Evolutionary conservation across 1,140 invertebrate genomes (phyloP), one percentile per base, ranked within the genome.

Genomic region (Aricia agestis): DNA sequence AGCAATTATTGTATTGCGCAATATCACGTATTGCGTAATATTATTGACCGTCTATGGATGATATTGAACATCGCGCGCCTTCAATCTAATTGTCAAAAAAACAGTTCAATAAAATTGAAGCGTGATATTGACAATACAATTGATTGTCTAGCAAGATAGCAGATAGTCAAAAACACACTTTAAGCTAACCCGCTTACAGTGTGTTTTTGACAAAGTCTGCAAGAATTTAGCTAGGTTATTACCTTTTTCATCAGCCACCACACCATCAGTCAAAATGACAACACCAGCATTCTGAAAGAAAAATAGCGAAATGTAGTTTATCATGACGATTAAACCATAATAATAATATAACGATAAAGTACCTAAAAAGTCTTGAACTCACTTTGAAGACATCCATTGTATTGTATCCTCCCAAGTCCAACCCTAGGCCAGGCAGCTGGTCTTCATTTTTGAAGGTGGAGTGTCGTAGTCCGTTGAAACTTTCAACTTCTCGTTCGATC

Each of bases 241-340:
- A 83, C 81, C 82, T 77, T 74, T 65, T 31, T 71, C 65, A 68
- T 78, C 70, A n/a, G 75, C 69, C 3, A 82, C 72, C 5, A 85
- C 71, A 42, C 94, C 95, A 85, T 97, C 97, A 9, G 96, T 96
- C 61, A 97, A 81, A 52, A 97, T 92, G 6, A 96, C 93, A 2
- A 96, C 94, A 65, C 97, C 96, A 41, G 95, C 94, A 91, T 96
- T 95, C 95, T 97, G 85, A 76, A 95, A 94, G 74, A 82, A 76
- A 79, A 59, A 85, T 82, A 73, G 80, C 74, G 73, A 91, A 78
- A 66, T 17, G 10, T 45, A 69, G 52, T 42, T 42, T 69, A 58
- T 11, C 42, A 45, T 17, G 18, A 59, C 18, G n/a, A 59, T 18
- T 18, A 6, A 9, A 6, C 17, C n/a, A 59, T 5, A 59, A 18